A percentile compares a stretch with the other conserved stretches of the same genome.
Evolutionary conservation across 2,888 invertebrate genomes (phyloP).

Genomic region (Steinernema hermaphroditum): DNA sequence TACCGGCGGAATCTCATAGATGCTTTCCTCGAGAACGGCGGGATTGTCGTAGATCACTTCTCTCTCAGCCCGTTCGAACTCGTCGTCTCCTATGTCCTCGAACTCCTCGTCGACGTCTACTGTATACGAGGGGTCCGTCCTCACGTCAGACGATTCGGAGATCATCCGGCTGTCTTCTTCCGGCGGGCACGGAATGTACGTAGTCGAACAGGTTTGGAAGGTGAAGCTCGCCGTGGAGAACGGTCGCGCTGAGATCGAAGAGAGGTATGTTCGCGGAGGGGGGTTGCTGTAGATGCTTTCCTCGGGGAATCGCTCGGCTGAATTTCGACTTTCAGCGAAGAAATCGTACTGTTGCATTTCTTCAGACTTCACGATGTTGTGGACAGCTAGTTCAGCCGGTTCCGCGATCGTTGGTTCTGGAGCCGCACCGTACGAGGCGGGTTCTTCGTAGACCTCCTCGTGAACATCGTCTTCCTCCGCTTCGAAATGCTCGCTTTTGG

Average conservation of each 20-base stretch:
- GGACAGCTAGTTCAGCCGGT: too few relatives aligned
- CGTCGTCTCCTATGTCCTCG: conserved; percentile 24
- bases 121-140: conserved; percentile 12
- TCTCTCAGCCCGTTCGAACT: conserved; percentile 20
- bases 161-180: background rate
- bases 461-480: too few relatives aligned
- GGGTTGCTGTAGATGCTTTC: background rate
- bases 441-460: too few relatives aligned
- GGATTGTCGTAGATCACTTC: conserved; percentile 23
- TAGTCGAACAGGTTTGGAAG: conserved; percentile 21
- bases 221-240: conserved; percentile 4
- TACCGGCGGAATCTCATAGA: conserved; percentile 20
- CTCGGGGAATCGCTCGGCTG: background rate
- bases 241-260: background rate
- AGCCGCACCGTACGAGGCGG: too few relatives aligned
- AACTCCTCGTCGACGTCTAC: conserved; percentile 26
- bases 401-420: too few relatives aligned
- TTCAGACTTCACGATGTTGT: background rate
- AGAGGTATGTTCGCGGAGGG: background rate
- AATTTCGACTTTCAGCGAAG: too few relatives aligned
- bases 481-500: too few relatives aligned
- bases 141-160: conserved; percentile 5
- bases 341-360: background rate
- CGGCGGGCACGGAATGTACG: background rate
- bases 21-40: background rate